Base-by-base conservation (phyloP, 1,140 invertebrate genomes). In the Drosophila sp. region DNA sequence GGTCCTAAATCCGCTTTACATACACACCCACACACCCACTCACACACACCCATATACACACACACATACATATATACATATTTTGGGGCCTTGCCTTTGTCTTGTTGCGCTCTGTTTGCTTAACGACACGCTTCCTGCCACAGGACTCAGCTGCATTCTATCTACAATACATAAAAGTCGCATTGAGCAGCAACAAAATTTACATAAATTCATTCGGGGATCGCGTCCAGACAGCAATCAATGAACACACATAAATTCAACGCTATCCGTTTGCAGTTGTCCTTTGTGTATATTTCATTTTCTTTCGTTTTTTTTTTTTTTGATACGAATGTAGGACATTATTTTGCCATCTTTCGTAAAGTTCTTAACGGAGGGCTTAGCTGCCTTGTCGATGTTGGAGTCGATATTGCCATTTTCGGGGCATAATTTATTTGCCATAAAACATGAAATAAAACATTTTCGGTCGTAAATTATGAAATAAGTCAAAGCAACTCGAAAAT, bases 341-440 rank as follows among this genome's bases (percentile, higher is more conserved):
- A 48, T 62, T 61, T 54, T 58, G 45, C 7, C 54, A 61, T 69
- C 62, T 84, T 50, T 62, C 32, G 43, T 43, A 66, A 78, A 78
- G 66, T 86, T 78, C 78, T 87, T 86, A 87, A 87, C 82, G 75
- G 18, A 53, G 25, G 71, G 71, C 66, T 86, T 72, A 87, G 81
- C 82, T 59, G 21, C 21, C 21, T 21, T 21, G 51, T 51, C 66
- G 29, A 45, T 34, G 56, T 48, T 29, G 58, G 32, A 58, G 65
- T 58, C 51, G 41, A n/a, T n/a, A n/a, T 50, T 32, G 46, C 46
- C 46, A 14, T 50, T 76, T 76, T 54, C 66, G 74, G 56, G 36
- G 57, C 78, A 87, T 86, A 87, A 86, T 86, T 86, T 86, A 87
- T 87, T 76, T 76, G 64, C 83, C 82, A 86, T 87, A 89, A 87